Conservation (phyloP, 2,113 vertebrate genomes). For the Gila orcuttii region DNA sequence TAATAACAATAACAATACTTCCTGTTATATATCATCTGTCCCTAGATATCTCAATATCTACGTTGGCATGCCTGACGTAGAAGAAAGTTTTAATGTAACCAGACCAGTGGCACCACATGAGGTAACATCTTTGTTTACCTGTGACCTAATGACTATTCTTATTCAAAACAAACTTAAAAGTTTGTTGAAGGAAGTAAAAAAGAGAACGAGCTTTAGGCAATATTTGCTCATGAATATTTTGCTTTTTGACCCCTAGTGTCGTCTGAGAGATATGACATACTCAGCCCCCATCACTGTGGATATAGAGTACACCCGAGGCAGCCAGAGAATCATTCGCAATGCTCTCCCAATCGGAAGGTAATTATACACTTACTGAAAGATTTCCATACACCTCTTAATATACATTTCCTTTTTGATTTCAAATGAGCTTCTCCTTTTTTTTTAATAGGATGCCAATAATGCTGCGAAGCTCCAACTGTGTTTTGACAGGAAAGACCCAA, state of each 20-base stretch:
- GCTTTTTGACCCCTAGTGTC: conserved; percentile 79
- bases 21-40: conserved; percentile 27
- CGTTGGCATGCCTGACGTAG: conserved; percentile 93
- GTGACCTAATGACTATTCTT: neutral
- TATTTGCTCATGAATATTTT: neutral
- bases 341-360: conserved; percentile 94
- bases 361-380: neutral
- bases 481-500: conserved; percentile 92
- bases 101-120: conserved; percentile 95
- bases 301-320: conserved; percentile 95
- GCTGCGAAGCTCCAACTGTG: conserved; percentile 96
- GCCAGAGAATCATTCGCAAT: conserved; percentile 97
- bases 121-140: conserved; percentile 69
- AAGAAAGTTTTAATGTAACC: conserved; percentile 98
- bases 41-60: conserved; percentile 97
- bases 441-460: conserved; percentile 94
- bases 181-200: neutral
- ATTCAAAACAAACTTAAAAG: neutral
- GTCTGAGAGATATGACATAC: conserved; percentile 96
- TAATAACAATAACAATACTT: neutral
- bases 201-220: neutral
- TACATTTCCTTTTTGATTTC: neutral
- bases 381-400: neutral
- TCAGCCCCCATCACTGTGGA: conserved; percentile 96
- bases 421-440: neutral